A percentile compares a stretch with the other conserved stretches of the same genome.
Evolutionary conservation across 2,113 vertebrate genomes (phyloP).

Genomic region (Corythoichthys intestinalis): DNA sequence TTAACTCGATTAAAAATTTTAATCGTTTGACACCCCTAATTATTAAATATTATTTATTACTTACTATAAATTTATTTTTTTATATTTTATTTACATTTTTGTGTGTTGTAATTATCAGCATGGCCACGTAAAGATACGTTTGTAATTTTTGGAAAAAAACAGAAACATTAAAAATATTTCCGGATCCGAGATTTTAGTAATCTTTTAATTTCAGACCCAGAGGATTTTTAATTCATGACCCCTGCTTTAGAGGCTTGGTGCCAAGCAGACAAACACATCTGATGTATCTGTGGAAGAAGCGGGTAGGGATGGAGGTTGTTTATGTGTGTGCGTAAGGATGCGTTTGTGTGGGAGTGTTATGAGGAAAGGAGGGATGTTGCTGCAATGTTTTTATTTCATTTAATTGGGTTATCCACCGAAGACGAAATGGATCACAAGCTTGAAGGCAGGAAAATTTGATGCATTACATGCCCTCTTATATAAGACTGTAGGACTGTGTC

Average conservation of each 20-base stretch:
- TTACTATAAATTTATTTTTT: too few species aligned
- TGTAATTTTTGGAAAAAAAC: too few species aligned
- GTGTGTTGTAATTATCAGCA: too few species aligned
- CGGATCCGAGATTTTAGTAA: too few species aligned
- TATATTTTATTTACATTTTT: too few species aligned
- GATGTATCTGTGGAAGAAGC: constrained; percentile 2
- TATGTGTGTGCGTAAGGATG: constrained; percentile 12
- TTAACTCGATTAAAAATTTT: too few species aligned
- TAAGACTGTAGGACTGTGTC: constrained; percentile 55
- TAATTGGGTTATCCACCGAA: constrained; percentile 39
- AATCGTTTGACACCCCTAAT: too few species aligned
- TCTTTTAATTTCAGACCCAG: too few species aligned
- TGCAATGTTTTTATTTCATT: not conserved
- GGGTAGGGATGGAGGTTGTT: not conserved
- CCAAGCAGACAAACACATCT: constrained; percentile 8
- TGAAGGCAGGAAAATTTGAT: not conserved
- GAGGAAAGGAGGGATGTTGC: not conserved
- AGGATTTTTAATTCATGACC: too few species aligned
- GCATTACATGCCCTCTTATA: constrained; percentile 45
- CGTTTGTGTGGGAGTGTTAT: not conserved
- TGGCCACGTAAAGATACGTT: too few species aligned
- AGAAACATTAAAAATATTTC: too few species aligned
- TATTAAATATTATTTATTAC: too few species aligned
- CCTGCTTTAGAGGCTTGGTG: not conserved
- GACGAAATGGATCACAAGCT: constrained; percentile 29